Percentiles rank a stretch among this genome's conserved stretches.
Conservation (phyloP, 1,140 invertebrate genomes). For the Polypedilum vanderplanki region DNA sequence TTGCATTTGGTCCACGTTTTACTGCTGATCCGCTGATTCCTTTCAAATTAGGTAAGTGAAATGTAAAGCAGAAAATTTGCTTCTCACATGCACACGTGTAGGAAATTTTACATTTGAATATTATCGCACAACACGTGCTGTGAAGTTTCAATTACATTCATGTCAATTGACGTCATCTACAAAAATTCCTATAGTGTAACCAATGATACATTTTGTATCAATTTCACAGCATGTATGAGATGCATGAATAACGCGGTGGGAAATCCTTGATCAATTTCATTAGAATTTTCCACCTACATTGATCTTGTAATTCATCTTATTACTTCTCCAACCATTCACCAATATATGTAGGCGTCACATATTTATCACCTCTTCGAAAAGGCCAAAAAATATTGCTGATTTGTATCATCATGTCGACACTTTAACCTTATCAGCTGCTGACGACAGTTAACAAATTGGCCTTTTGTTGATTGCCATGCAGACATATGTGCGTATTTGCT, state of each 20-base stretch:
- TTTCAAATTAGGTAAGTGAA: slow-evolving; percentile 71
- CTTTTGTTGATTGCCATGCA: not conserved
- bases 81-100: not conserved
- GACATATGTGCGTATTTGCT: not conserved
- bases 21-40: slow-evolving; percentile 70
- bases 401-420: not conserved
- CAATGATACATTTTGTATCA: slow-evolving; percentile 2
- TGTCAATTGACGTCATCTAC: not conserved
- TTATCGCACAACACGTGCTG: not conserved
- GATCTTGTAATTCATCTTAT: too few relatives aligned
- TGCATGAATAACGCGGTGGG: not conserved
- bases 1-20: slow-evolving; percentile 76
- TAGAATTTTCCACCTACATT: not conserved
- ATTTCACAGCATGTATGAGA: slow-evolving; percentile 1
- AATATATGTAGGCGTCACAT: too few relatives aligned
- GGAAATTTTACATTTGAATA: not conserved
- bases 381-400: not conserved
- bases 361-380: too few relatives aligned
- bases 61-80: not conserved
- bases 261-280: not conserved
- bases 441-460: slow-evolving; percentile 8
- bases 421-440: not conserved
- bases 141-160: not conserved
- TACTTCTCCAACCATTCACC: too few relatives aligned
- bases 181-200: not conserved